phyloP scores from a whole-genome alignment of 2,113 vertebrate species.

The Brachyhypopomus occidentalis region DNA sequence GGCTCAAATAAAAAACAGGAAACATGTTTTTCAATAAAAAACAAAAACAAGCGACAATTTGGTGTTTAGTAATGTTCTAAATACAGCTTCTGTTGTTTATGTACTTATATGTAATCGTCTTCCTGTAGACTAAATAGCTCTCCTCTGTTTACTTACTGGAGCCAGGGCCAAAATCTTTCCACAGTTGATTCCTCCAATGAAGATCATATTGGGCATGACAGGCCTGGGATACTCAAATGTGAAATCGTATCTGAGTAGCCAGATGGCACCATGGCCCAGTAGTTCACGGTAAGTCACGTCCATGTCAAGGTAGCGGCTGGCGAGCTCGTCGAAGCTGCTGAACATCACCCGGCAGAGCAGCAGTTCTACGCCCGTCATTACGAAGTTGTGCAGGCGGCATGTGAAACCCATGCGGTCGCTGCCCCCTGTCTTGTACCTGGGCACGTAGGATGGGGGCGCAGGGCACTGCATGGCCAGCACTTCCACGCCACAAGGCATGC shows the following conservation, averaged over 20 bases:
- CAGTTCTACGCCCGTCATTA: constrained; percentile 43
- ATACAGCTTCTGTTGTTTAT: background rate
- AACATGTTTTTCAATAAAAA: too few relatives aligned
- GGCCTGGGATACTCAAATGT: constrained; percentile 73
- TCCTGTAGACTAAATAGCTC: background rate
- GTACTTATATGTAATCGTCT: background rate
- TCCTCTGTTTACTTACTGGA: constrained; percentile 54
- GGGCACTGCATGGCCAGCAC: constrained; percentile 66
- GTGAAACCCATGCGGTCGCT: constrained; percentile 71
- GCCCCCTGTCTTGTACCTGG: constrained; percentile 25
- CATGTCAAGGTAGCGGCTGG: constrained; percentile 65
- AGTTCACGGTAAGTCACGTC: constrained; percentile 65
- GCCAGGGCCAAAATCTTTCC: constrained; percentile 54
- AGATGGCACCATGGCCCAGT: constrained; percentile 65
- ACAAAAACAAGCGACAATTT: too few relatives aligned
- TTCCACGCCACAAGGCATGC: constrained; percentile 65
- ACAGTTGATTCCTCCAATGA: constrained; percentile 68
- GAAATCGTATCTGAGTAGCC: constrained; percentile 75
- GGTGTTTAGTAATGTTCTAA: too few relatives aligned
- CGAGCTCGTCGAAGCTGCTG: constrained; percentile 52
- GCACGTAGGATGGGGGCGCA: constrained; percentile 70
- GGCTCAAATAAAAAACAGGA: too few relatives aligned
- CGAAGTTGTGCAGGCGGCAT: constrained; percentile 67
- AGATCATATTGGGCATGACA: constrained; percentile 77
- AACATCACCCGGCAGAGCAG: constrained; percentile 47